Conservation (phyloP, 2,113 vertebrate genomes). For the Mus pahari region DNA sequence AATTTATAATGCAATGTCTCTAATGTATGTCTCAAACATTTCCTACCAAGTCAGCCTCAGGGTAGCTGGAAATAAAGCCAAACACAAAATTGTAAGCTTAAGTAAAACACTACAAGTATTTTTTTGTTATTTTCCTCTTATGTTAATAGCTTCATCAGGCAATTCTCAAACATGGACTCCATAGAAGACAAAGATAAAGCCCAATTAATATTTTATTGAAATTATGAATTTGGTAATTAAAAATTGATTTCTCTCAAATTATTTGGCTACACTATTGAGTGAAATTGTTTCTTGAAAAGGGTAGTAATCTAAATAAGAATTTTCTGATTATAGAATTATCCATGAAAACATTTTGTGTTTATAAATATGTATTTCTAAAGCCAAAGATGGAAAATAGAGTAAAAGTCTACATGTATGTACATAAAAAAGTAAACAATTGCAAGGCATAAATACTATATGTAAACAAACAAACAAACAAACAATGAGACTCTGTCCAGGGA, state of each 20-base stretch:
- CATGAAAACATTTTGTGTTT: neutral
- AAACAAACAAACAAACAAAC: neutral
- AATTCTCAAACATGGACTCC: neutral
- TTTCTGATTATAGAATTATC: neutral
- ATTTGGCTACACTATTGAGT: neutral
- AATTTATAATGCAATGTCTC: neutral
- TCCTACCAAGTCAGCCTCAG: neutral
- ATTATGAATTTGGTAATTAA: neutral
- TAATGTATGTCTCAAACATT: neutral
- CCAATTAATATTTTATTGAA: slow-evolving; percentile 6
- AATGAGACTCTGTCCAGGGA: neutral
- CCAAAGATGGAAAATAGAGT: neutral
- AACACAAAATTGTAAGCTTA: neutral
- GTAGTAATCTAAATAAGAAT: neutral
- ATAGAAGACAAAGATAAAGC: neutral
- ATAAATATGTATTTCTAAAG: neutral
- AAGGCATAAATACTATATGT: slow-evolving; percentile 16
- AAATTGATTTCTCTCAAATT: slow-evolving; percentile 64
- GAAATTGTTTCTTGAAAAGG: neutral
- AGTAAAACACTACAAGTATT: neutral
- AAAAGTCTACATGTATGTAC: neutral
- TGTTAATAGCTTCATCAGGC: neutral
- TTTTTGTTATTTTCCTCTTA: neutral
- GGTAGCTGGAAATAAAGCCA: neutral
- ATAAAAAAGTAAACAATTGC: neutral